Conservation (phyloP, 2,888 invertebrate genomes). For the Thera obeliscata region DNA sequence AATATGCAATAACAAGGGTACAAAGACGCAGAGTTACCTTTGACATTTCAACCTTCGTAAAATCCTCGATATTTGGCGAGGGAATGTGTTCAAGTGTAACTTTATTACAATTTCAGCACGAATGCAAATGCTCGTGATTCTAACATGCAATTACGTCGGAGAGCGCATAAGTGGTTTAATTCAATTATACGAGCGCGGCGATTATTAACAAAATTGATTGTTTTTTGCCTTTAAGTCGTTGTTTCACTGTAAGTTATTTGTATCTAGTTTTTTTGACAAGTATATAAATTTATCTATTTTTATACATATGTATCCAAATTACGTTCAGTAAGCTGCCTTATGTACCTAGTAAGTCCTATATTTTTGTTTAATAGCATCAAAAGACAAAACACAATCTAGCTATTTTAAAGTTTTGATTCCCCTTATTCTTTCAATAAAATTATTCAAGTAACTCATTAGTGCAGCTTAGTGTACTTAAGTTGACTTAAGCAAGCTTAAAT, state of each 20-base stretch:
- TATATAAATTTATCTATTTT: too few species aligned
- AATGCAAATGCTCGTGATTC: slow-evolving; percentile 2
- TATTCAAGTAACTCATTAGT: neutral
- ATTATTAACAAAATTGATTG: neutral
- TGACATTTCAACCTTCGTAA: slow-evolving; percentile 19
- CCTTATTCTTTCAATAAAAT: too few species aligned
- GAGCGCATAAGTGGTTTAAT: neutral
- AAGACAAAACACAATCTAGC: too few species aligned
- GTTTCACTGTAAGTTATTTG: neutral
- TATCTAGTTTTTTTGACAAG: too few species aligned
- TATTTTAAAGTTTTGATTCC: too few species aligned
- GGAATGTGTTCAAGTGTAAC: neutral
- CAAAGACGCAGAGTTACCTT: slow-evolving; percentile 15
- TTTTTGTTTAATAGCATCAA: too few species aligned
- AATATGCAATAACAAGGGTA: slow-evolving; percentile 22
- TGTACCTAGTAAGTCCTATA: too few species aligned
- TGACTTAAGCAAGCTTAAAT: neutral
- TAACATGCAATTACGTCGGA: neutral
- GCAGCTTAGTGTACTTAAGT: neutral
- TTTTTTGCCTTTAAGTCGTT: neutral
- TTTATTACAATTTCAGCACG: neutral
- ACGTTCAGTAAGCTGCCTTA: neutral
- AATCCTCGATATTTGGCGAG: slow-evolving; percentile 8
- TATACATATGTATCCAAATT: neutral
- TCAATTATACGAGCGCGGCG: neutral